Conservation (phyloP, 2,797 vertebrate genomes). For the Leptodactylus fallax region DNA sequence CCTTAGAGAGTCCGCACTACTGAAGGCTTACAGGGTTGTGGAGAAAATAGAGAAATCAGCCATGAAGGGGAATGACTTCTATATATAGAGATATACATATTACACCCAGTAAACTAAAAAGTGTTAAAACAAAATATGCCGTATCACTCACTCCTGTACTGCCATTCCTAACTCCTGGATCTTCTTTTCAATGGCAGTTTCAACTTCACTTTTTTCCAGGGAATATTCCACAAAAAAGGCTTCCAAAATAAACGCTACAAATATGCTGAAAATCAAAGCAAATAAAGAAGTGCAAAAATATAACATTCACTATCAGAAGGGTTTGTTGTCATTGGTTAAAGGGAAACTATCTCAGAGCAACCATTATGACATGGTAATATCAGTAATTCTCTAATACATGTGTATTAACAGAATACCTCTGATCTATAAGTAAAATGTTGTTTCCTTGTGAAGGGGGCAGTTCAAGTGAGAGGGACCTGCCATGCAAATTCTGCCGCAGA, state of each 20-base stretch:
- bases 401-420: too few relatives aligned
- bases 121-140: too few relatives aligned
- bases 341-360: neutral
- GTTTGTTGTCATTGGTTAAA: neutral
- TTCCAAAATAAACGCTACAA: constrained; percentile 92
- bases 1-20: too few relatives aligned
- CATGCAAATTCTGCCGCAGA: too few relatives aligned
- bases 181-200: constrained; percentile 91
- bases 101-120: too few relatives aligned
- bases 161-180: constrained; percentile 90
- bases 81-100: too few relatives aligned
- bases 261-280: constrained; percentile 80
- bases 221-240: constrained; percentile 94
- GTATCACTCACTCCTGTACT: constrained; percentile 81
- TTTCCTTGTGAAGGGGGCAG: too few relatives aligned
- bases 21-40: too few relatives aligned
- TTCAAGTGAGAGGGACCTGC: too few relatives aligned
- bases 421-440: too few relatives aligned
- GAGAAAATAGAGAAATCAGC: too few relatives aligned
- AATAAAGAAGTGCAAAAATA: neutral
- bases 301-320: neutral
- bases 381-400: neutral
- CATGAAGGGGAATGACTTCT: too few relatives aligned
- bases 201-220: constrained; percentile 87
- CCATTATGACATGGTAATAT: neutral